phyloP scores from a whole-genome alignment of 37 sponge, comb jelly and placozoan species.

The Halichondria panicea region DNA sequence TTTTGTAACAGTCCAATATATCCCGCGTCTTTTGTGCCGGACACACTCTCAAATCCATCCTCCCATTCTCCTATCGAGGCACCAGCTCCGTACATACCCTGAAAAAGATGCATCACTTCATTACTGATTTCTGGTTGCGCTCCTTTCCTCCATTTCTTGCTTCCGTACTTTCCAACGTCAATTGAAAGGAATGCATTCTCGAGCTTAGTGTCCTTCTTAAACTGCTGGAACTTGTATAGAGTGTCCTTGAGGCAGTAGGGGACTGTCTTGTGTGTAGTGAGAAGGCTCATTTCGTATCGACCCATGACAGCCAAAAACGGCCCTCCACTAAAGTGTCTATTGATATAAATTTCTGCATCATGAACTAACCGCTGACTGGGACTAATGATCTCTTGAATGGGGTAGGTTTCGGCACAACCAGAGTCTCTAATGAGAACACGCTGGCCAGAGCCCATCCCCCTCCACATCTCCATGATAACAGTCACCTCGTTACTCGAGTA shows the following conservation, averaged over 20 bases:
- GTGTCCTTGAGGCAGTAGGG: constrained; percentile 28
- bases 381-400: constrained; percentile 15
- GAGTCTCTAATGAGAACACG: constrained; percentile 20
- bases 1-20: constrained; percentile 47
- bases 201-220: not conserved
- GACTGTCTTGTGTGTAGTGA: constrained; percentile 20
- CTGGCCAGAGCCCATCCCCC: constrained; percentile 39
- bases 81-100: constrained; percentile 1
- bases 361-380: constrained; percentile 3
- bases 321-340: not conserved
- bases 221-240: not conserved
- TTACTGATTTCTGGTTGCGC: not conserved
- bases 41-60: constrained; percentile 3
- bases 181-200: constrained; percentile 19
- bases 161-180: constrained; percentile 31
- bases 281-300: constrained; percentile 29
- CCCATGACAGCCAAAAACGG: constrained; percentile 39
- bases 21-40: constrained; percentile 20
- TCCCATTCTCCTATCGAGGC: constrained; percentile 24
- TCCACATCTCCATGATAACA: constrained; percentile 36
- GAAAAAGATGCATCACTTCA: constrained; percentile 9
- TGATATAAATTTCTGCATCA: constrained; percentile 21
- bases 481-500: constrained; percentile 1
- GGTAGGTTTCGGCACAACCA: not conserved
- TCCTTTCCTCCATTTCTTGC: constrained; percentile 11